Percentiles rank a stretch among this genome's conserved stretches.
phyloP scores from a whole-genome alignment of 2,113 vertebrate species.

The Barbus barbus region DNA sequence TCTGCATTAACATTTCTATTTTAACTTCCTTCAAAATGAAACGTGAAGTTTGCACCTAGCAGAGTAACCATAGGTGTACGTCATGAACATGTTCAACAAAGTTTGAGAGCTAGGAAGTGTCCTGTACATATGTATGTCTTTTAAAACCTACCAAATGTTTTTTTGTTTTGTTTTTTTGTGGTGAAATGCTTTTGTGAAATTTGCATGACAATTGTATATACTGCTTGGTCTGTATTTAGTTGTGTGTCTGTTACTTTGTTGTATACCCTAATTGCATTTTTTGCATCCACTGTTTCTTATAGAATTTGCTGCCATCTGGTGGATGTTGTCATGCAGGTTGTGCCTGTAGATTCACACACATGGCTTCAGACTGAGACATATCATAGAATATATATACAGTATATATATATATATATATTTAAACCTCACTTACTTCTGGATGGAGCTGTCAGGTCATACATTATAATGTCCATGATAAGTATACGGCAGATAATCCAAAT shows the following conservation, averaged over 20 bases:
- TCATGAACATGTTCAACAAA: too few species aligned
- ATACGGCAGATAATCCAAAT: conserved; percentile 65
- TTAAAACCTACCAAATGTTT: too few species aligned
- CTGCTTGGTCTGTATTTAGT: not conserved
- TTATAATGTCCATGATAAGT: conserved; percentile 40
- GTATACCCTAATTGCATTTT: not conserved
- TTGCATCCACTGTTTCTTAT: not conserved
- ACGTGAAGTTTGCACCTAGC: too few species aligned
- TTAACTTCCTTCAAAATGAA: too few species aligned
- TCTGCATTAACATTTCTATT: too few species aligned
- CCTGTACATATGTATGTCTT: too few species aligned
- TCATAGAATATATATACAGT: not conserved
- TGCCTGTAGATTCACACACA: not conserved
- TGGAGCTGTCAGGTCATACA: not conserved
- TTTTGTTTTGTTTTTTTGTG: too few species aligned
- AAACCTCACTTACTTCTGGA: not conserved
- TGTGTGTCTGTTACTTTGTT: not conserved
- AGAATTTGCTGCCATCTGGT: conserved; percentile 58
- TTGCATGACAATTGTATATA: too few species aligned
- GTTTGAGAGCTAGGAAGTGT: too few species aligned
- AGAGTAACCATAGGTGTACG: too few species aligned
- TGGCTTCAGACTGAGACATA: not conserved
- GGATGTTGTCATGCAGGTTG: conserved; percentile 6
- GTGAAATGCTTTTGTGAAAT: too few species aligned
- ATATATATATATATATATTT: too few species aligned